phyloP scores from a whole-genome alignment of 2,888 invertebrate species.

The Drosophila lacicola region DNA sequence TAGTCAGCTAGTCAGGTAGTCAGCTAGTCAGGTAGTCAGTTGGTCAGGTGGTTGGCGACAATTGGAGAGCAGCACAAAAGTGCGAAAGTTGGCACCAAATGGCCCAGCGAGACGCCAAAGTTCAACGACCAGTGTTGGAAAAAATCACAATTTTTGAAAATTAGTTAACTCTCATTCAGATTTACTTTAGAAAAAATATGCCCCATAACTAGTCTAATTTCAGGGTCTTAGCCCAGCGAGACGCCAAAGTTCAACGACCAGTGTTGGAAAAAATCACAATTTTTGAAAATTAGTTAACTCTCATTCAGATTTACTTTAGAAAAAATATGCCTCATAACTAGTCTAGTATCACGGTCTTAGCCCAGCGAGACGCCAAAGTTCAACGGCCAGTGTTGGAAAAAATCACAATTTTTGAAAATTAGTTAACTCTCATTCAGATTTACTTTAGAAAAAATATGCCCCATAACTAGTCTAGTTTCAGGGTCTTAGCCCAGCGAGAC shows the following conservation, averaged over 20 bases:
- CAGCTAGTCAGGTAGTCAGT: constrained; percentile 1
- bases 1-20: constrained; percentile 7
- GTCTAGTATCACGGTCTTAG: constrained; percentile 20
- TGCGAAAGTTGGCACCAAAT: constrained; percentile 44
- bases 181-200: too few relatives aligned
- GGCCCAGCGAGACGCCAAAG: constrained; percentile 8
- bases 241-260: too few relatives aligned
- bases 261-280: background rate
- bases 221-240: too few relatives aligned
- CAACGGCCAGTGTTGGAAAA: constrained; percentile 20
- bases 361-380: background rate
- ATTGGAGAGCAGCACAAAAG: constrained; percentile 29
- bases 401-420: too few relatives aligned
- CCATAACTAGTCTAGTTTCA: too few relatives aligned
- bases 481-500: too few relatives aligned
- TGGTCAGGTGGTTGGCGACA: constrained; percentile 12
- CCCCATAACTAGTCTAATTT: too few relatives aligned
- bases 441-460: too few relatives aligned
- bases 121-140: constrained; percentile 24
- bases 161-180: too few relatives aligned
- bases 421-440: too few relatives aligned
- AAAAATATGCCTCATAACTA: background rate
- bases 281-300: too few relatives aligned
- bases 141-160: background rate
- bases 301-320: background rate